phyloP scores from a whole-genome alignment of 2,113 vertebrate species.

The Platanista minor region DNA sequence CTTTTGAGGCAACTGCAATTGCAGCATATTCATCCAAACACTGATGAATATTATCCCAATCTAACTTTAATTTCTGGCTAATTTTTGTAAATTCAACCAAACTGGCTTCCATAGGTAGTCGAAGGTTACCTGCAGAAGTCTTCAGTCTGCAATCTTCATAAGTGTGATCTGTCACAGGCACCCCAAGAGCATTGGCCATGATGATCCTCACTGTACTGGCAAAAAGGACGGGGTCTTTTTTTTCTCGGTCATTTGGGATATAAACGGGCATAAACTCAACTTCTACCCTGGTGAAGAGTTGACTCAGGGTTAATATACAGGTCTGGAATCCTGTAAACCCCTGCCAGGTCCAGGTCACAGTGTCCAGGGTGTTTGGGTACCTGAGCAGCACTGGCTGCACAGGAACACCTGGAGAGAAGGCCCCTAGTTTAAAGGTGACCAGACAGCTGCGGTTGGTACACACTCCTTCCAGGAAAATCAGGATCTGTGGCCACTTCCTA shows the following conservation, averaged over 20 bases:
- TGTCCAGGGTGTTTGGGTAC: conserved; percentile 92
- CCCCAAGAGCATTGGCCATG: conserved; percentile 90
- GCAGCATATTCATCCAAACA: conserved; percentile 88
- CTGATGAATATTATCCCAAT: conserved; percentile 88
- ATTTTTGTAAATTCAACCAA: conserved; percentile 97
- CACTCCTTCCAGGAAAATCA: conserved; percentile 95
- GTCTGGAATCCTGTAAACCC: conserved; percentile 84
- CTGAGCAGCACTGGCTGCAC: conserved; percentile 90
- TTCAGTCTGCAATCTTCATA: conserved; percentile 93
- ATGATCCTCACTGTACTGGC: conserved; percentile 83
- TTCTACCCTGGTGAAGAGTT: conserved; percentile 89
- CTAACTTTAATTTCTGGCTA: conserved; percentile 92
- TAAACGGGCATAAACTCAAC: conserved; percentile 92
- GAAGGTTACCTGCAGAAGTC: conserved; percentile 91
- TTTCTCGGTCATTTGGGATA: conserved; percentile 87
- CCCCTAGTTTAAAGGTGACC: conserved; percentile 94
- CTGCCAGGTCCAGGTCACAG: conserved; percentile 95
- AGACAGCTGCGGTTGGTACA: conserved; percentile 93
- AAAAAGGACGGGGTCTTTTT: conserved; percentile 84
- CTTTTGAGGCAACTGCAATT: conserved; percentile 87
- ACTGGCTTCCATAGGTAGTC: conserved; percentile 93
- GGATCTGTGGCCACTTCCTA: conserved; percentile 91
- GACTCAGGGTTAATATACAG: conserved; percentile 86
- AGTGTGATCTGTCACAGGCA: conserved; percentile 92
- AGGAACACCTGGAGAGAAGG: conserved; percentile 89